Conservation (phyloP, 2,113 vertebrate species). For the Lucifuga dentata region DNA sequence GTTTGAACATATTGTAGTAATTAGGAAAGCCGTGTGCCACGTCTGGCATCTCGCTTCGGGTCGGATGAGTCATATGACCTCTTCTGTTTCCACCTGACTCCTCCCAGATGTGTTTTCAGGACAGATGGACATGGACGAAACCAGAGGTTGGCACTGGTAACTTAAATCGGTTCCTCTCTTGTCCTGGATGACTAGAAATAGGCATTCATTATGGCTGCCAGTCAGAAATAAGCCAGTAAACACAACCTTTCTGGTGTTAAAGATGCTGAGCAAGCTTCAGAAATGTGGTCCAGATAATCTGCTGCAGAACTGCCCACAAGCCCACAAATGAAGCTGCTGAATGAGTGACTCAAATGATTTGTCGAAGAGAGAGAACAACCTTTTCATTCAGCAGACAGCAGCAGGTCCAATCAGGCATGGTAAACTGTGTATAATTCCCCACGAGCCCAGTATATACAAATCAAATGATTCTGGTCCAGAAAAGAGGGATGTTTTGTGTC, state of each 20-base stretch:
- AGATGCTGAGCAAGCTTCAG: conserved; percentile 37
- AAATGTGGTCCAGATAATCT: conserved; percentile 36
- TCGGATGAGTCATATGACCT: conserved; percentile 61
- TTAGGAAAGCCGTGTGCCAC: conserved; percentile 52
- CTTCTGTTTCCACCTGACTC: conserved; percentile 27
- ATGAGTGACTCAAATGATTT: conserved; percentile 1
- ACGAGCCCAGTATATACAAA: background rate
- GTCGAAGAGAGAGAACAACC: background rate
- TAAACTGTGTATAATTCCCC: background rate
- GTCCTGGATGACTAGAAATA: conserved; percentile 35
- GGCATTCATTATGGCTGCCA: conserved; percentile 40
- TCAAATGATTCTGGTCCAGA: conserved; percentile 2
- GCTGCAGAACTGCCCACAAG: background rate
- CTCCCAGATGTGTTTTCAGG: conserved; percentile 29
- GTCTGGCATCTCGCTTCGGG: conserved; percentile 41
- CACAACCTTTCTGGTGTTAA: conserved; percentile 42
- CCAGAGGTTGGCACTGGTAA: conserved; percentile 30
- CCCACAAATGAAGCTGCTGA: background rate
- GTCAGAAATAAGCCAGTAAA: conserved; percentile 54
- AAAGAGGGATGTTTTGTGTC: conserved; percentile 7
- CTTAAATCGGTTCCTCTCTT: conserved; percentile 40
- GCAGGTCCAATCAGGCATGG: background rate
- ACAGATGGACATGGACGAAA: conserved; percentile 54
- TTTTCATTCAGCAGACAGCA: background rate
- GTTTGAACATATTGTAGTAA: conserved; percentile 67